phyloP scores from a whole-genome alignment of 2,797 vertebrate species.

The Microctenopoma steveboyesi region DNA sequence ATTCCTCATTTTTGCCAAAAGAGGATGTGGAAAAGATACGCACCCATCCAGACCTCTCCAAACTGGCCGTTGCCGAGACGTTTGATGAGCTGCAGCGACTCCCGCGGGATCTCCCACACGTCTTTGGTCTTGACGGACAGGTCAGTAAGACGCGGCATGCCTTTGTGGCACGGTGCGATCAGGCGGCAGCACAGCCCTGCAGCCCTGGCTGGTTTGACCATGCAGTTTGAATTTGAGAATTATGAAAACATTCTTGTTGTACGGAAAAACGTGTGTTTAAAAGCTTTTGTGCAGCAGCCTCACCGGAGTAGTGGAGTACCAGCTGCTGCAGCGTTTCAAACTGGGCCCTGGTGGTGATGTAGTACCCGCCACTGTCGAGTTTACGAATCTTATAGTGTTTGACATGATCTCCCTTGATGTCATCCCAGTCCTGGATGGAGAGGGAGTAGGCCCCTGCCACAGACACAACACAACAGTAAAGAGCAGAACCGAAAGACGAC shows the following conservation, averaged over 20 bases:
- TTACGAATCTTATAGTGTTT: conserved; percentile 99
- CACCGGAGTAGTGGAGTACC: conserved; percentile 98
- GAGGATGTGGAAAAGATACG: conserved; percentile 61
- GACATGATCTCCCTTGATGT: conserved; percentile 98
- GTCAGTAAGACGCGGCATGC: conserved; percentile 99
- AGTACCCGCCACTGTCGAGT: conserved; percentile 98
- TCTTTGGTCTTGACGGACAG: conserved; percentile 99
- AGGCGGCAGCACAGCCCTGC: conserved; percentile 98
- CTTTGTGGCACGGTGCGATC: conserved; percentile 98
- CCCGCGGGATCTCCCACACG: conserved; percentile 99
- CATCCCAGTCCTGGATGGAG: conserved; percentile 99
- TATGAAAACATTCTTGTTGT: not conserved
- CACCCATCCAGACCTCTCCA: conserved; percentile 99
- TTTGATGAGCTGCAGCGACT: conserved; percentile 99
- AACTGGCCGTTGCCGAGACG: conserved; percentile 99
- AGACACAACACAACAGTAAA: not conserved
- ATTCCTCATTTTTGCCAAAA: conserved; percentile 18
- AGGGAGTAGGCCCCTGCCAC: conserved; percentile 95
- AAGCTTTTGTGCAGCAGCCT: conserved; percentile 37
- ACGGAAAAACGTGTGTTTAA: not conserved
- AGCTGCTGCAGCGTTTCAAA: conserved; percentile 99
- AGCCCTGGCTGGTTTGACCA: conserved; percentile 87
- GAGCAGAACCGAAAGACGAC: not conserved
- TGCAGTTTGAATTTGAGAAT: not conserved
- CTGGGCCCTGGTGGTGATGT: conserved; percentile 98